phyloP scores from a whole-genome alignment of 2,888 invertebrate species.

The Notodonta ziczac region DNA sequence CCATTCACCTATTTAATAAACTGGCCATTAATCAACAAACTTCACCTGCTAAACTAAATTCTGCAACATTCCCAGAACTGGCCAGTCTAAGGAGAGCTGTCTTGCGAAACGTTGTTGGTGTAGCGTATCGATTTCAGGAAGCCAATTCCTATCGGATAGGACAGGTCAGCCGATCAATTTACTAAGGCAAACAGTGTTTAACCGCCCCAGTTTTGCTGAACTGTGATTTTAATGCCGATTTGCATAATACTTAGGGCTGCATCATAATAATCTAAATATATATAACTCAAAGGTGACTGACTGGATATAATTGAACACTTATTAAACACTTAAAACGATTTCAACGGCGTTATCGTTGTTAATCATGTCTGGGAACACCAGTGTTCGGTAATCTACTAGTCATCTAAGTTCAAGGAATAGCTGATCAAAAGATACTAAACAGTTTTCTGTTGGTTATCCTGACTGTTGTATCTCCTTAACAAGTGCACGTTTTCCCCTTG shows the following conservation, averaged over 20 bases:
- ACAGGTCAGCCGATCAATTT: constrained; percentile 45
- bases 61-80: constrained; percentile 1
- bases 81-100: neutral
- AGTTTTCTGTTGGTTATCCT: too few species aligned
- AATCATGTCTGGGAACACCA: too few species aligned
- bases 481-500: neutral
- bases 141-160: constrained; percentile 47
- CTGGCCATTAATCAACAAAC: constrained; percentile 7
- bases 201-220: constrained; percentile 49
- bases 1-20: constrained; percentile 4
- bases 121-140: constrained; percentile 39
- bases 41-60: constrained; percentile 5
- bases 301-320: too few species aligned
- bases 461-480: too few species aligned
- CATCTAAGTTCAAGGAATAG: too few species aligned
- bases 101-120: neutral
- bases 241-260: constrained; percentile 31
- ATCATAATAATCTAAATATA: neutral
- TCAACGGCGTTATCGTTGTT: too few species aligned
- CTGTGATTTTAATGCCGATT: constrained; percentile 34
- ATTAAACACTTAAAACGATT: too few species aligned
- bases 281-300: too few species aligned
- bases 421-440: too few species aligned
- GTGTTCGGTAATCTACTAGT: too few species aligned
- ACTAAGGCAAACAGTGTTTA: constrained; percentile 47